Percentiles rank a stretch among this genome's conserved stretches.
These are phyloP conservation scores for Xylocampa areola DNA, from an alignment of 2,888 invertebrate species.

Conservation along the genomic window DNA sequence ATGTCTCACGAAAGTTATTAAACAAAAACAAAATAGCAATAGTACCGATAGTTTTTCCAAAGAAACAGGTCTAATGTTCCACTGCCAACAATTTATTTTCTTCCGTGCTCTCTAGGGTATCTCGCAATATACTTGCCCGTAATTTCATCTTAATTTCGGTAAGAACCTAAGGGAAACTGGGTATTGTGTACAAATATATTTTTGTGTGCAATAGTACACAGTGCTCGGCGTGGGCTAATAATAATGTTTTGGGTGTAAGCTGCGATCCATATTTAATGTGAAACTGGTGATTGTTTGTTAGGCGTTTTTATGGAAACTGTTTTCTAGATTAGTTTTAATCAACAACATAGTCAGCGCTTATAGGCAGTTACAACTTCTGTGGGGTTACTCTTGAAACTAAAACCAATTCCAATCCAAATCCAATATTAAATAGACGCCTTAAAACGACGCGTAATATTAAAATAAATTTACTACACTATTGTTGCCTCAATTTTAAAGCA, in stretches of 20 bases:
- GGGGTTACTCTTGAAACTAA: too few relatives aligned
- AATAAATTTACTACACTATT: too few relatives aligned
- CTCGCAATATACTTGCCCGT: slow-evolving; percentile 21
- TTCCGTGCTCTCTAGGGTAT: not conserved
- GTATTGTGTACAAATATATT: slow-evolving; percentile 9
- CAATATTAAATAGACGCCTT: too few relatives aligned
- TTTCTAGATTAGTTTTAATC: too few relatives aligned
- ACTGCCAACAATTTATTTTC: slow-evolving; percentile 29
- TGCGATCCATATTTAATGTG: slow-evolving; percentile 19
- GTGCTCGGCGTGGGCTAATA: not conserved
- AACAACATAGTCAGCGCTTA: too few relatives aligned
- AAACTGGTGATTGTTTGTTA: not conserved
- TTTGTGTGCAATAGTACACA: slow-evolving; percentile 9
- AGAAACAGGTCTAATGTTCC: slow-evolving; percentile 4
- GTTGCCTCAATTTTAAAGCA: too few relatives aligned
- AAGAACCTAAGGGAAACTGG: slow-evolving; percentile 3
- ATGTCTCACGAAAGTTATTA: too few relatives aligned
- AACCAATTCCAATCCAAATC: too few relatives aligned
- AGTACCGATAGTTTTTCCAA: not conserved
- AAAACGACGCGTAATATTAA: too few relatives aligned
- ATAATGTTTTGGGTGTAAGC: not conserved
- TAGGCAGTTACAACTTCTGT: too few relatives aligned
- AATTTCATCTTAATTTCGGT: slow-evolving; percentile 47
- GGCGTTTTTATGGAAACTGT: not conserved
- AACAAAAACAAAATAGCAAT: too few relatives aligned